Evolutionary conservation across 2,797 vertebrate species (phyloP).

Genomic region (Alcedo atthis): DNA sequence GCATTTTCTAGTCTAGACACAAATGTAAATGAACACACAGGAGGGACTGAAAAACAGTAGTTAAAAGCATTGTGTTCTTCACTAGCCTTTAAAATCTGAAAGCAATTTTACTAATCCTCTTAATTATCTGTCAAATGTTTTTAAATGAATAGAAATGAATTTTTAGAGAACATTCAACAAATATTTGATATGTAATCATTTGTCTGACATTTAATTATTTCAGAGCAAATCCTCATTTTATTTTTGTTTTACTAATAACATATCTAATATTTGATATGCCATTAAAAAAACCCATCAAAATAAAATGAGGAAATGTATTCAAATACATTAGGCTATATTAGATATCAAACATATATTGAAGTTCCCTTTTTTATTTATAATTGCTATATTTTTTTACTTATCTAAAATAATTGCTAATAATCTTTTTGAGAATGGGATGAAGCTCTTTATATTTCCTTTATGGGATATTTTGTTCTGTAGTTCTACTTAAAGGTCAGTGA

Average conservation of each 20-base stretch:
- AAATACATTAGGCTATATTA: slow-evolving; percentile 57
- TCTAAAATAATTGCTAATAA: slow-evolving; percentile 30
- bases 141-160: slow-evolving; percentile 38
- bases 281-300: slow-evolving; percentile 51
- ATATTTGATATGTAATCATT: slow-evolving; percentile 53
- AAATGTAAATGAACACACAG: not conserved
- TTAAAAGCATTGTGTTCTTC: not conserved
- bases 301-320: slow-evolving; percentile 17
- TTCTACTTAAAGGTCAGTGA: not conserved
- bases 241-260: slow-evolving; percentile 52
- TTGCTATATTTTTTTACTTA: not conserved
- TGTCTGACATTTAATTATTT: slow-evolving; percentile 60
- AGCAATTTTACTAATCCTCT: slow-evolving; percentile 28
- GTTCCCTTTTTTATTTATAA: slow-evolving; percentile 32
- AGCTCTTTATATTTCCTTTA: not conserved
- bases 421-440: not conserved
- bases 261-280: slow-evolving; percentile 42
- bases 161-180: slow-evolving; percentile 50
- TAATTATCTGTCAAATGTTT: slow-evolving; percentile 47
- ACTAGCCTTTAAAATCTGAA: slow-evolving; percentile 9
- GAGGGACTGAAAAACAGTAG: not conserved
- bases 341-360: slow-evolving; percentile 31
- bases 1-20: not conserved
- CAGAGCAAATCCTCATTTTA: slow-evolving; percentile 37
- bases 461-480: not conserved